Evolutionary conservation across 2,113 vertebrate species (phyloP).

Genomic region (Spermophilus dauricus): DNA sequence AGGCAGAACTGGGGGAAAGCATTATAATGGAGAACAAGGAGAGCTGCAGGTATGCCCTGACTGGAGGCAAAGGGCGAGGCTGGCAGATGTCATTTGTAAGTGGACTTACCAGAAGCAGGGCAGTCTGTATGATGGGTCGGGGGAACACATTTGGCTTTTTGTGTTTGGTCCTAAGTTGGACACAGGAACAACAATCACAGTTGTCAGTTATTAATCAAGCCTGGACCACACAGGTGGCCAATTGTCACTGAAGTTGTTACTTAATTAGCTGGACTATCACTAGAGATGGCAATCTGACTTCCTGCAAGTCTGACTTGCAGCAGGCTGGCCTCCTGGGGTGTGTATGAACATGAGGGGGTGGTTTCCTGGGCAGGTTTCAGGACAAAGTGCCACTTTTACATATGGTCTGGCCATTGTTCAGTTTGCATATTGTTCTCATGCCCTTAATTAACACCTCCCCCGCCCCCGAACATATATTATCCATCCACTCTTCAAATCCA

Average conservation of each 20-base stretch:
- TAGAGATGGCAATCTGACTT: slow-evolving; percentile 6
- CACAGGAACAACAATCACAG: background rate
- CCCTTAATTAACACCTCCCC: background rate
- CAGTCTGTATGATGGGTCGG: background rate
- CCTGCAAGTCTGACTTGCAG: background rate
- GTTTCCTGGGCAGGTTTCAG: slow-evolving; percentile 23
- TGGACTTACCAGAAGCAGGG: background rate
- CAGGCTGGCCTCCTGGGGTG: background rate
- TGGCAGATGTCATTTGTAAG: background rate
- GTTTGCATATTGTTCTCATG: background rate
- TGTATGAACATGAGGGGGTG: background rate
- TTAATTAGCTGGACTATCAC: background rate
- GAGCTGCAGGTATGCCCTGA: background rate
- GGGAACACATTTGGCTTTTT: background rate
- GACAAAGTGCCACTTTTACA: background rate
- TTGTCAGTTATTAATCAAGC: background rate
- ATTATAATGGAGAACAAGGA: too few relatives aligned
- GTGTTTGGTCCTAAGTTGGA: background rate
- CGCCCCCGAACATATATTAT: background rate
- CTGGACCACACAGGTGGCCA: background rate
- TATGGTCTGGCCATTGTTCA: background rate
- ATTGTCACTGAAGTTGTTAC: background rate
- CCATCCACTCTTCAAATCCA: background rate
- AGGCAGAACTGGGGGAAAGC: background rate
- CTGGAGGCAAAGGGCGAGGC: background rate